Evolutionary conservation across 2,888 invertebrate species (phyloP).

Genomic region (Pinctada fucata): DNA sequence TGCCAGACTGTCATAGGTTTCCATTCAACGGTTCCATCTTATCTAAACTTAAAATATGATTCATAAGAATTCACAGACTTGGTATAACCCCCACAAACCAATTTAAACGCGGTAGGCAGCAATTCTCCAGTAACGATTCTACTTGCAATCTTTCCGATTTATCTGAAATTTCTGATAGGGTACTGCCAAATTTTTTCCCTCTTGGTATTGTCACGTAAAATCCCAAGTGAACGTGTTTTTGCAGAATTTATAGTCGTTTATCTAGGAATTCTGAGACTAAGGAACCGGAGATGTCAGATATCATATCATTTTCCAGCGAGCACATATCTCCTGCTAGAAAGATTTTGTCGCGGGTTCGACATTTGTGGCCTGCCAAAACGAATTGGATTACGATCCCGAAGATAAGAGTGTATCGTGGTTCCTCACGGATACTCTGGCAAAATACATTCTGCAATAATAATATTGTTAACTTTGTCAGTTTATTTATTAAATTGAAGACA

Average conservation of each 20-base stretch:
- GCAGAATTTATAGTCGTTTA: conserved; percentile 46
- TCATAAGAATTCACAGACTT: conserved; percentile 2
- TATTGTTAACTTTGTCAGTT: conserved; percentile 11
- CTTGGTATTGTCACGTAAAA: conserved; percentile 40
- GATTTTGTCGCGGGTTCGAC: conserved; percentile 43
- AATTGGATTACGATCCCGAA: conserved; percentile 43
- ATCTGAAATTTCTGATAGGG: conserved; percentile 36
- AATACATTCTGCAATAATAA: conserved; percentile 17
- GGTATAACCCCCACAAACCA: background rate
- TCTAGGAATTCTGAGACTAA: conserved; percentile 36
- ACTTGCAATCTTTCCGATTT: conserved; percentile 37
- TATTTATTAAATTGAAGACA: conserved; percentile 18
- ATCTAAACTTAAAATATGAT: conserved; percentile 9
- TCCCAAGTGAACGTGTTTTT: conserved; percentile 45
- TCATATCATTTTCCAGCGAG: conserved; percentile 37
- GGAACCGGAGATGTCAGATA: conserved; percentile 40
- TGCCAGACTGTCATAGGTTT: background rate
- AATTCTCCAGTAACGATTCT: conserved; percentile 12
- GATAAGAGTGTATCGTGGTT: conserved; percentile 37
- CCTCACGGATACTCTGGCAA: conserved; percentile 8
- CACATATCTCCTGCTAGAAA: conserved; percentile 41
- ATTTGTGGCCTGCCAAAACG: conserved; percentile 44
- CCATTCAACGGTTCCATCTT: background rate
- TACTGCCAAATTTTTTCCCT: conserved; percentile 33
- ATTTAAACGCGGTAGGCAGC: conserved; percentile 7